Conservation (phyloP, 2,888 invertebrate genomes). For the Venusia cambrica region DNA sequence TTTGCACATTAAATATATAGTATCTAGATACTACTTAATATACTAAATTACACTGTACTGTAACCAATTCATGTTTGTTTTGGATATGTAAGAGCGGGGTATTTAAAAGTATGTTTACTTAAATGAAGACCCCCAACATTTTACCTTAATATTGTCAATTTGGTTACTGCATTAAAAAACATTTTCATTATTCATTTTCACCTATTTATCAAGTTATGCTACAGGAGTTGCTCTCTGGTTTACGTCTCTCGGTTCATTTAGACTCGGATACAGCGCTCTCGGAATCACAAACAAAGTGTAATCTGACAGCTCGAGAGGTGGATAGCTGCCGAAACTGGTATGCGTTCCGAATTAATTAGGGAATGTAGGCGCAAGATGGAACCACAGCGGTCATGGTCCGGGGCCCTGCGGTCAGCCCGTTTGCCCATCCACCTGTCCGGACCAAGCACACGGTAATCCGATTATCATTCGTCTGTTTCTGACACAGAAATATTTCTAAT, state of each 20-base stretch:
- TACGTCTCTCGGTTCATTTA: slow-evolving; percentile 28
- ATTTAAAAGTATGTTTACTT: too few relatives aligned
- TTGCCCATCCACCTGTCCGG: slow-evolving; percentile 53
- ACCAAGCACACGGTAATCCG: slow-evolving; percentile 46
- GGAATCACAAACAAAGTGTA: slow-evolving; percentile 22
- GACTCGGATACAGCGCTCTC: slow-evolving; percentile 18
- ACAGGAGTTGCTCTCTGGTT: slow-evolving; percentile 43
- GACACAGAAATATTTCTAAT: slow-evolving; percentile 46
- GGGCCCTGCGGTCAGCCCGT: slow-evolving; percentile 42
- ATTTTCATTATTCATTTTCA: too few relatives aligned
- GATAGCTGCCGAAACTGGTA: slow-evolving; percentile 37
- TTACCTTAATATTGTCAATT: too few relatives aligned
- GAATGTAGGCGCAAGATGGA: slow-evolving; percentile 50
- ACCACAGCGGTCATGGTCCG: slow-evolving; percentile 44
- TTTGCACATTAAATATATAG: too few relatives aligned
- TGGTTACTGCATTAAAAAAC: too few relatives aligned
- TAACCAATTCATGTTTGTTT: too few relatives aligned
- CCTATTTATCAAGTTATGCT: slow-evolving; percentile 19
- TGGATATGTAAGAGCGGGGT: too few relatives aligned
- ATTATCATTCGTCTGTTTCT: slow-evolving; percentile 52
- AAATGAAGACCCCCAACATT: too few relatives aligned
- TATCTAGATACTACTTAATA: too few relatives aligned
- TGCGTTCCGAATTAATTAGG: slow-evolving; percentile 62
- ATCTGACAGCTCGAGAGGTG: slow-evolving; percentile 28
- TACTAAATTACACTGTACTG: too few relatives aligned